These are phyloP conservation scores for Ditula angustiorana DNA, from an alignment of 2,888 invertebrate genomes.

Conservation along the genomic window DNA sequence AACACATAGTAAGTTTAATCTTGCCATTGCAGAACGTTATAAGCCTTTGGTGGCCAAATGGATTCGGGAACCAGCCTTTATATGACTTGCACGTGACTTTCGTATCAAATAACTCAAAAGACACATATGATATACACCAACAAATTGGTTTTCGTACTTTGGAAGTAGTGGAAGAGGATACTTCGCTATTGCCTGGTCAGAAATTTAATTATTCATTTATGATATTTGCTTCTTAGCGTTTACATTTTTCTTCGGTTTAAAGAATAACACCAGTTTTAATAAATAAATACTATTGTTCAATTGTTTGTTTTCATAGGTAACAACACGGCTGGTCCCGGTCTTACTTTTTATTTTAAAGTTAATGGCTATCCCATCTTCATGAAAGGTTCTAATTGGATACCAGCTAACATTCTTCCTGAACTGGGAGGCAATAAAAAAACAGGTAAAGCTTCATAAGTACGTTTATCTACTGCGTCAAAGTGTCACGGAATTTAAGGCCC, in stretches of 20 bases:
- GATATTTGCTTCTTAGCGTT: not conserved
- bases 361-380: conserved; percentile 95
- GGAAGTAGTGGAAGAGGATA: conserved; percentile 91
- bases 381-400: conserved; percentile 98
- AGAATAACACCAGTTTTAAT: not conserved
- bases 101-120: conserved; percentile 55
- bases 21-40: conserved; percentile 63
- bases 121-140: conserved; percentile 79
- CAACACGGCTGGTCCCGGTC: conserved; percentile 81
- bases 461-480: too few relatives aligned
- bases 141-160: conserved; percentile 94
- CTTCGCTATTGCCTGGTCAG: conserved; percentile 65
- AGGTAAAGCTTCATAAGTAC: conserved; percentile 60
- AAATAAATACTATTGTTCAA: too few relatives aligned
- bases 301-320: conserved; percentile 64
- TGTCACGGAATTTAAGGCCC: too few relatives aligned
- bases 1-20: not conserved
- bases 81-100: conserved; percentile 88
- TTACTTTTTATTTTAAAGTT: conserved; percentile 94
- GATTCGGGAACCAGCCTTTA: conserved; percentile 92
- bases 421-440: conserved; percentile 81
- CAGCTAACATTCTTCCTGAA: conserved; percentile 94
- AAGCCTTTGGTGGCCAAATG: conserved; percentile 97
- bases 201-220: conserved; percentile 12
- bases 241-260: not conserved